Percentiles rank a stretch among this genome's conserved stretches.
These are phyloP conservation scores for Xerus inauris DNA, from an alignment of 2,113 vertebrate genomes.

Conservation along the genomic window DNA sequence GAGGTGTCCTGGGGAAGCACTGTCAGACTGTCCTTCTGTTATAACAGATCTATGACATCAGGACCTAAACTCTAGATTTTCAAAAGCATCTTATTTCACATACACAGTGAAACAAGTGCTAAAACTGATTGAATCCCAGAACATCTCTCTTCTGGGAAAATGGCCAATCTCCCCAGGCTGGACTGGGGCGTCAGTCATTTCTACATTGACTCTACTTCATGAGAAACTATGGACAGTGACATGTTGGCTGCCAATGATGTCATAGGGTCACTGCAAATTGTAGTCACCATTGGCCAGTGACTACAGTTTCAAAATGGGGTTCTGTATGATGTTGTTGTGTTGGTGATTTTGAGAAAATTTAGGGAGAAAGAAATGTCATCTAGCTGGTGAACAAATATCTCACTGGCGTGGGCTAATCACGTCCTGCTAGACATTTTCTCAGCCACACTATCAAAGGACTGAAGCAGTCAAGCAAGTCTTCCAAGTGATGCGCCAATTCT, in stretches of 20 bases:
- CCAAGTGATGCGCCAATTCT: background rate
- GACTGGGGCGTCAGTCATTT: background rate
- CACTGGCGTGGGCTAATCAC: background rate
- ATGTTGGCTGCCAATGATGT: background rate
- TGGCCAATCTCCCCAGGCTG: background rate
- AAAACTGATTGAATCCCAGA: background rate
- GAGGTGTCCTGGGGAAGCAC: accelerated
- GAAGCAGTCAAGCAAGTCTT: background rate
- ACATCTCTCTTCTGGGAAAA: background rate
- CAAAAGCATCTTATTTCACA: background rate
- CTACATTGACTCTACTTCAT: accelerated
- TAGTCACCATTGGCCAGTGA: no score
- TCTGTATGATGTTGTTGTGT: background rate
- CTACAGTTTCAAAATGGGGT: background rate
- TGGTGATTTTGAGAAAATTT: background rate
- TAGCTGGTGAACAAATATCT: background rate
- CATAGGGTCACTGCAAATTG: background rate
- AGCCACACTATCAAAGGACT: background rate
- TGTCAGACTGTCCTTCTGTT: background rate
- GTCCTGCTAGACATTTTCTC: background rate
- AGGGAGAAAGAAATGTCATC: background rate
- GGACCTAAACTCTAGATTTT: background rate
- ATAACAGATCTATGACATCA: accelerated
- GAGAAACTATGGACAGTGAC: background rate
- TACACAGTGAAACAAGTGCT: accelerated